phyloP scores from a whole-genome alignment of 2,888 invertebrate genomes.

The Lagria hirta region DNA sequence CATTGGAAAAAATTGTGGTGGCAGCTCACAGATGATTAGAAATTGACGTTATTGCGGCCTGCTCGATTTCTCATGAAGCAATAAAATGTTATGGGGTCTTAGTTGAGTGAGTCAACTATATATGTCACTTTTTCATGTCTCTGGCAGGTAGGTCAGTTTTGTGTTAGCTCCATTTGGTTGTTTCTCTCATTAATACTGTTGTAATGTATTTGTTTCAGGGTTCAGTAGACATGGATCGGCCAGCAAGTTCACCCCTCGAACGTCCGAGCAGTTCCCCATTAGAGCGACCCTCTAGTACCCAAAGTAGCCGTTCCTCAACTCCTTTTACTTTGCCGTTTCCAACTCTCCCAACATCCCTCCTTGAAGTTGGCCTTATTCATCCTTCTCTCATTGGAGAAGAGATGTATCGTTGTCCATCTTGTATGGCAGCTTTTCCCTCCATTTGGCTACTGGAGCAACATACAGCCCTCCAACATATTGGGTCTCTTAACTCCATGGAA shows the following conservation, averaged over 20 bases:
- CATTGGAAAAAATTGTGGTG: too few species aligned
- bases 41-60: too few species aligned
- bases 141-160: too few species aligned
- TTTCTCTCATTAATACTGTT: too few species aligned
- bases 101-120: too few species aligned
- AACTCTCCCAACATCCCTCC: constrained; percentile 58
- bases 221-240: constrained; percentile 51
- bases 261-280: constrained; percentile 24
- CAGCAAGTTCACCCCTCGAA: constrained; percentile 36
- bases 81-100: too few species aligned
- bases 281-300: constrained; percentile 52
- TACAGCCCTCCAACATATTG: constrained; percentile 79
- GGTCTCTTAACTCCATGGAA: constrained; percentile 62
- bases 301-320: constrained; percentile 57
- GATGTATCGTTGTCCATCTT: constrained; percentile 68
- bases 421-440: constrained; percentile 84
- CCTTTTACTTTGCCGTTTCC: constrained; percentile 60
- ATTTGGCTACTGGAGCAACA: constrained; percentile 86
- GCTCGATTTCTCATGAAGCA: too few species aligned
- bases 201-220: constrained; percentile 38
- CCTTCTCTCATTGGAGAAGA: constrained; percentile 52
- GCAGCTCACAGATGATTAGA: too few species aligned
- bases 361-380: constrained; percentile 58
- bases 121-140: too few species aligned
- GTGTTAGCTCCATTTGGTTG: too few species aligned